Conservation (phyloP, 2,888 invertebrate species). For the Sialis fuliginosa region DNA sequence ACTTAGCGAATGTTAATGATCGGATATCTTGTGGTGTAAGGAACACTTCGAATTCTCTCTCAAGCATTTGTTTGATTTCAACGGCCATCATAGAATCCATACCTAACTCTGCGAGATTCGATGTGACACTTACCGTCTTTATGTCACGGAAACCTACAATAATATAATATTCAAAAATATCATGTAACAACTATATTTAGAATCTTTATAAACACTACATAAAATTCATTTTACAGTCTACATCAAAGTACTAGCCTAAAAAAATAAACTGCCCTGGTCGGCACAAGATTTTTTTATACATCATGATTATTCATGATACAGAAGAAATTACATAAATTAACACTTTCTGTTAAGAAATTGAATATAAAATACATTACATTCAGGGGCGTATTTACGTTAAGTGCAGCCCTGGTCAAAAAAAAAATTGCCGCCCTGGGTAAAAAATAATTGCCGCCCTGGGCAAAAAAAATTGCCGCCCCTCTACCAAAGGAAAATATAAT, state of each 20-base stretch:
- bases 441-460: too few species aligned
- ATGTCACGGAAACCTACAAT: slow-evolving; percentile 39
- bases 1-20: slow-evolving; percentile 56
- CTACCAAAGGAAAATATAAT: too few species aligned
- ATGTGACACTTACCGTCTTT: slow-evolving; percentile 49
- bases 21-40: slow-evolving; percentile 76
- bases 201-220: background rate
- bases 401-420: too few species aligned
- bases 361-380: too few species aligned
- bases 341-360: too few species aligned
- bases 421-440: too few species aligned
- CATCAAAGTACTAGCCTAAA: background rate
- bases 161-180: background rate
- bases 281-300: too few species aligned
- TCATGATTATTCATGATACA: too few species aligned
- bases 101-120: slow-evolving; percentile 75
- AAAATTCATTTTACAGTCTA: background rate
- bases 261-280: too few species aligned
- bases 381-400: too few species aligned
- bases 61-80: slow-evolving; percentile 84
- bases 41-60: slow-evolving; percentile 75
- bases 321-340: too few species aligned
- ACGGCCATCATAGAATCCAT: slow-evolving; percentile 97
- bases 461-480: too few species aligned
- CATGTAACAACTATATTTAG: background rate